These are phyloP conservation scores for Acinonyx jubatus DNA, from an alignment of 2,113 vertebrate species.

Conservation along the genomic window DNA sequence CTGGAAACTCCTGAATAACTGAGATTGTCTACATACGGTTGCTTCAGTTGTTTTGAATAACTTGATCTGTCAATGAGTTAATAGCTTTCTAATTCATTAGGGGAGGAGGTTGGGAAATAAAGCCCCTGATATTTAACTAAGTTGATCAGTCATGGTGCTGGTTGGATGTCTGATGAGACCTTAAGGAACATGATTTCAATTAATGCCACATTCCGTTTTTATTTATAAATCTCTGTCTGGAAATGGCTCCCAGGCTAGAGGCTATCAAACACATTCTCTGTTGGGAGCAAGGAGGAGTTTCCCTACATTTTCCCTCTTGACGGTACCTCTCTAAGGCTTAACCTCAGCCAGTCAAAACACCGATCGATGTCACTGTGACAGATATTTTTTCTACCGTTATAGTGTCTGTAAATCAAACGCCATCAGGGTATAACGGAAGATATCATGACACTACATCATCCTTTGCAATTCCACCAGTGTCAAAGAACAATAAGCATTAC, in stretches of 20 bases:
- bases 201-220: not conserved
- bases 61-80: not conserved
- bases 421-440: slow-evolving; percentile 32
- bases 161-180: not conserved
- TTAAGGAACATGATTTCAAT: not conserved
- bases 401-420: slow-evolving; percentile 63
- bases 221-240: not conserved
- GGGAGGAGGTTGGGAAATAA: not conserved
- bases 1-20: not conserved
- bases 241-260: not conserved
- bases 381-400: slow-evolving; percentile 49
- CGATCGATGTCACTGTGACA: slow-evolving; percentile 55
- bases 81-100: not conserved
- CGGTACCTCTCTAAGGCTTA: not conserved
- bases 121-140: not conserved
- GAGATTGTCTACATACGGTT: not conserved
- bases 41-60: not conserved
- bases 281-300: slow-evolving; percentile 4
- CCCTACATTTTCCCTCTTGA: not conserved
- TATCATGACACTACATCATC: not conserved
- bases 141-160: not conserved
- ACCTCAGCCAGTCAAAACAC: slow-evolving; percentile 45
- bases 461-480: slow-evolving; percentile 56
- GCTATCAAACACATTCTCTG: not conserved
- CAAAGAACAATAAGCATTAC: slow-evolving; percentile 65